Conservation (phyloP, 2,888 invertebrate genomes). For the Melanargia galathea region DNA sequence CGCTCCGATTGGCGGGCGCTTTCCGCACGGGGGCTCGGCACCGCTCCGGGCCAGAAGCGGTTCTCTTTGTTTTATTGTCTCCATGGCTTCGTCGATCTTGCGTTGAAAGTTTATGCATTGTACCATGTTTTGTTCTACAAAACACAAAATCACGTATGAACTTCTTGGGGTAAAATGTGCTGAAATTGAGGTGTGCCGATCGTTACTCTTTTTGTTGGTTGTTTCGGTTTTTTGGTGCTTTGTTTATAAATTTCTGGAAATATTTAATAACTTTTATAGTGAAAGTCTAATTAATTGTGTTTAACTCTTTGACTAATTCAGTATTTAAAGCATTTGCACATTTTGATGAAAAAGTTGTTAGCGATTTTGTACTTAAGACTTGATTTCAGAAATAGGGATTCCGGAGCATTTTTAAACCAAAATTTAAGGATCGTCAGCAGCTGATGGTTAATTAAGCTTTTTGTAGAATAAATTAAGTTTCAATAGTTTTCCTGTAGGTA, state of each 20-base stretch:
- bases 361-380: not conserved
- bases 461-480: not conserved
- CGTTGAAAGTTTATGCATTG: slow-evolving; percentile 82
- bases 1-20: slow-evolving; percentile 47
- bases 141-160: slow-evolving; percentile 77
- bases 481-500: not conserved
- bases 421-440: not conserved
- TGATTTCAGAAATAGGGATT: not conserved
- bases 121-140: slow-evolving; percentile 80
- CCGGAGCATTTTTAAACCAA: not conserved
- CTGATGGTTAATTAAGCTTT: not conserved
- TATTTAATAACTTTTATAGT: not conserved
- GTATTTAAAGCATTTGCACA: not conserved
- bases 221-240: slow-evolving; percentile 51
- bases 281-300: not conserved
- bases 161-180: slow-evolving; percentile 70
- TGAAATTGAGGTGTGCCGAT: slow-evolving; percentile 64
- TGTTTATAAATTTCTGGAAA: not conserved
- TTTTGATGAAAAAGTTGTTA: not conserved
- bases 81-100: slow-evolving; percentile 80
- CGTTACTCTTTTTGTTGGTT: slow-evolving; percentile 52
- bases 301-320: not conserved
- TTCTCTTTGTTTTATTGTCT: slow-evolving; percentile 82
- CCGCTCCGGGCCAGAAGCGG: slow-evolving; percentile 71
- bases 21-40: slow-evolving; percentile 48